Base-by-base conservation (phyloP, 2,888 invertebrate species). In the Eumacrocentrus americanus region DNA sequence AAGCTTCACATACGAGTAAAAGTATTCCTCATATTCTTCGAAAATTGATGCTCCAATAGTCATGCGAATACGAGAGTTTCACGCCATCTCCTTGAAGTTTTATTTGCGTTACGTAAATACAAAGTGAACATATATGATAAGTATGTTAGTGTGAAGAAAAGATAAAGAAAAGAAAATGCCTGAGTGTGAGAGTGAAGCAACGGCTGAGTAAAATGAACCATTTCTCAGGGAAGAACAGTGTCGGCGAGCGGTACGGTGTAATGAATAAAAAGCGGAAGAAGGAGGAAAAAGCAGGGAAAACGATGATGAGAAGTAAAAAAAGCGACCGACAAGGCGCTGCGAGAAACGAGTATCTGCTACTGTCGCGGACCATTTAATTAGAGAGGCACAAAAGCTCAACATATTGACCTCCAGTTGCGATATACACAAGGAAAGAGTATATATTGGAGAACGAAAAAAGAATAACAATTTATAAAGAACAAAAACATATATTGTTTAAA, bases 341-440 rank as follows among this genome's bases (percentile, higher is more conserved):
- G 54, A 57, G 50, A 40, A 42, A 57, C 59, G 65, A 61, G 57
- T 61, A 59, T 62, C 66, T 38, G 55, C 62, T 58, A 63, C 53
- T 58, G 64, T 65, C 69, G 67, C 66, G 67, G 52, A 59, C 66
- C 62, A 70, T 71, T 72, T 67, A 71, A 72, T 71, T 71, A 72
- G 64, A 61, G 65, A 50, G 66, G 60, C 60, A 63, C 62, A 57
- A 53, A 62, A 66, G 63, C 62, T 50, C 50, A 34, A 35, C 56
- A 42, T 52, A 61, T 58, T 62, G 60, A 57, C 58, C 60, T 46
- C 34, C n/a, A n/a, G n/a, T n/a, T n/a, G n/a, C n/a, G n/a, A n/a
- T n/a, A n/a, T n/a, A n/a, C n/a, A n/a, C n/a, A n/a, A n/a, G n/a
- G n/a, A n/a, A n/a, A n/a, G n/a, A n/a, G n/a, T n/a, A n/a, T n/a